Base-by-base conservation (phyloP, 2,888 invertebrate species). In the Rhingia rostrata region DNA sequence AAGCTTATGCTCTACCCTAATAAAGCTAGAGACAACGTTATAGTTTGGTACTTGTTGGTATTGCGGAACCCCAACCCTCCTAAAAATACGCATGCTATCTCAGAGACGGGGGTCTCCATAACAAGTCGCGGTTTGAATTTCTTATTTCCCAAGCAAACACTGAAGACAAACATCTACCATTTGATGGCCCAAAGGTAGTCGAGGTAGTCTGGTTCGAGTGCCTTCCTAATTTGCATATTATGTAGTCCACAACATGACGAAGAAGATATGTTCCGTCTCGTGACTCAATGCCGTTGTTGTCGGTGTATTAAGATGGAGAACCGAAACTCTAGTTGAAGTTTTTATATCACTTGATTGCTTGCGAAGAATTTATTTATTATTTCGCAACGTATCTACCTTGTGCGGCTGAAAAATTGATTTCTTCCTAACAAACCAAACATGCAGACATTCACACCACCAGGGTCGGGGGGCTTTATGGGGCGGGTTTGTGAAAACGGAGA, bases 221-320 rank as follows among this genome's bases (percentile, higher is more conserved):
- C 39, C 73, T 63, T 77, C 45, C 77, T 66, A 82, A 82, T 82
- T 82, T 82, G 66, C 82, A 82, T 82, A 82, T 77, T 82, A 82
- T 77, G 60, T 82, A 82, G 82, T 82, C 61, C 82, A 72, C 61
- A 56, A 67, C 66, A 77, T 45, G 22, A 56, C 22, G 69, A 64
- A 53, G 51, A 32, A 53, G 64, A 63, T 51, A 67, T 22, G 22
- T 22, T 22, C 72, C 60, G 70, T 72, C 70, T 64, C 70, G 69
- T 67, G 67, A 64, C 70, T 69, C 69, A 64, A 58, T 72, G 47
- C 41, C 32, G 37, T 69, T 77, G 9, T n/a, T 58, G 35, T 12
- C 14, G n/a, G 33, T 45, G 2, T 9, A 9, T 9, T 3, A 22
- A 22, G 41, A 14, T 41, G 12, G 37, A 7, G 43, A 14, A 51